Evolutionary conservation across 2,888 invertebrate species (phyloP).

Genomic region (Pollenia amentaria): DNA sequence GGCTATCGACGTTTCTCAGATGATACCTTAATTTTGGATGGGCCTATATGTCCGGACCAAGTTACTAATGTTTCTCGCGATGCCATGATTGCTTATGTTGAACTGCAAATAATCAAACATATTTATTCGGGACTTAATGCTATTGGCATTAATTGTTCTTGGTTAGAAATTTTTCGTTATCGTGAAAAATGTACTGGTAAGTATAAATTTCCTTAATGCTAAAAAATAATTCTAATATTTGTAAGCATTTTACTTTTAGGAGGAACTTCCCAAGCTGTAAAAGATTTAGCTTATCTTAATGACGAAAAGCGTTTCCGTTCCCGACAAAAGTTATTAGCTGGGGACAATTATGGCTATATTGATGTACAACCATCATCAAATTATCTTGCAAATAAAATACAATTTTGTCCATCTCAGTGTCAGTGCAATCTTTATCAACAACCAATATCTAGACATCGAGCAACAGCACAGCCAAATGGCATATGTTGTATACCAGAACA

Average conservation of each 20-base stretch:
- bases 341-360: constrained; percentile 62
- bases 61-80: constrained; percentile 92
- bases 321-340: constrained; percentile 39
- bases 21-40: constrained; percentile 87
- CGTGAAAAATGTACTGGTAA: constrained; percentile 82
- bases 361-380: constrained; percentile 63
- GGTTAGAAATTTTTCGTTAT: constrained; percentile 87
- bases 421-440: constrained; percentile 50
- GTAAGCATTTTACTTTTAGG: constrained; percentile 74
- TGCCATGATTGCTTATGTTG: constrained; percentile 93
- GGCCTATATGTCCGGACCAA: constrained; percentile 92
- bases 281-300: constrained; percentile 80
- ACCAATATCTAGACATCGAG: constrained; percentile 29
- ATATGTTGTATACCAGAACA: constrained; percentile 45
- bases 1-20: constrained; percentile 89
- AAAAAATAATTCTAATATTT: background rate
- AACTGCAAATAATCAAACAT: constrained; percentile 92
- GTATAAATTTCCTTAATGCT: background rate
- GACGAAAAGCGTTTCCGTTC: constrained; percentile 81
- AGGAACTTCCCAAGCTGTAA: constrained; percentile 80
- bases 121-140: constrained; percentile 90
- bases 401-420: constrained; percentile 50
- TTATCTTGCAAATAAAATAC: constrained; percentile 22
- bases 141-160: constrained; percentile 86
- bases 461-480: constrained; percentile 38